Conservation (phyloP, 1,140 invertebrate species). For the Steinernema feltiae region DNA sequence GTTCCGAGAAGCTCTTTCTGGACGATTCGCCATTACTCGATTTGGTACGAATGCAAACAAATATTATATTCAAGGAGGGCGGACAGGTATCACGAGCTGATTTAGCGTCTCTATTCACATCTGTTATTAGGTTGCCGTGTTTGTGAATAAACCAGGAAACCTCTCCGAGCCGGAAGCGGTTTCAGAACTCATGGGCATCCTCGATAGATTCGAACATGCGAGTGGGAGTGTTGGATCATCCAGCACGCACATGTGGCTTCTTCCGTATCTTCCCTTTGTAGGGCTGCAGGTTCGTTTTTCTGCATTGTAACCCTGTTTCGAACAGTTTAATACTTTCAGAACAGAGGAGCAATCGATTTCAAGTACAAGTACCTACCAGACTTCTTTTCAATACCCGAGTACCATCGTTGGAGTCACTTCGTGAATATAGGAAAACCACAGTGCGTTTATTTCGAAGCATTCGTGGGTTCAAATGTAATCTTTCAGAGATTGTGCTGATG, state of each 20-base stretch:
- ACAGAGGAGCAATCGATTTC: slow-evolving; percentile 53
- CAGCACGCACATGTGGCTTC: slow-evolving; percentile 55
- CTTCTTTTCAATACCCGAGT: slow-evolving; percentile 50
- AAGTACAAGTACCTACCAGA: slow-evolving; percentile 56
- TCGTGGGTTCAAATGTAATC: neutral
- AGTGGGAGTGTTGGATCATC: slow-evolving; percentile 50
- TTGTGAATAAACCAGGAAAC: slow-evolving; percentile 55
- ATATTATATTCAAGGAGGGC: slow-evolving; percentile 56
- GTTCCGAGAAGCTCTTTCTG: slow-evolving; percentile 55
- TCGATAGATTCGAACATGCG: slow-evolving; percentile 48
- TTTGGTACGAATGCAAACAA: slow-evolving; percentile 50
- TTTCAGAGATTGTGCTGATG: slow-evolving; percentile 51
- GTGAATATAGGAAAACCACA: slow-evolving; percentile 50
- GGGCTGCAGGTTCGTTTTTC: slow-evolving; percentile 34
- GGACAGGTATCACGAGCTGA: slow-evolving; percentile 43
- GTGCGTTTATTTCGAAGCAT: slow-evolving; percentile 27
- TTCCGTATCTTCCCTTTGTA: slow-evolving; percentile 52
- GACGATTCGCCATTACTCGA: slow-evolving; percentile 55
- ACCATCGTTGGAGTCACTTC: slow-evolving; percentile 56
- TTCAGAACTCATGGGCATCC: slow-evolving; percentile 51
- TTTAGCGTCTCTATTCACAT: slow-evolving; percentile 1
- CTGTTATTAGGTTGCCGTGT: slow-evolving; percentile 45
- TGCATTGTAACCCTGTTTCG: neutral
- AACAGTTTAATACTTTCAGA: slow-evolving; percentile 33
- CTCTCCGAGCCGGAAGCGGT: slow-evolving; percentile 44